Conservation (phyloP, 2,113 vertebrate species). For the Crotophaga sulcirostris region DNA sequence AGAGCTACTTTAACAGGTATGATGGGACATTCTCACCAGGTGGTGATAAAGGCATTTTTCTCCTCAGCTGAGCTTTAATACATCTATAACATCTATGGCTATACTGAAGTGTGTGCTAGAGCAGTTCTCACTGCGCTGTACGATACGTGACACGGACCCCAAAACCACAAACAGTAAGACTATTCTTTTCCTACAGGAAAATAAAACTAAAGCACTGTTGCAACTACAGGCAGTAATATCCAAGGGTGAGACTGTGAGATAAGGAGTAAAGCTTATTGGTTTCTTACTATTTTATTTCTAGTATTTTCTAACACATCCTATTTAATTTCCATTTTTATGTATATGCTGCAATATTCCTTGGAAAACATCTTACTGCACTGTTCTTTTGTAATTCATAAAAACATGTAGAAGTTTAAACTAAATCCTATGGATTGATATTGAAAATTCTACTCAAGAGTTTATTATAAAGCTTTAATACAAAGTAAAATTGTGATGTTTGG, state of each 20-base stretch:
- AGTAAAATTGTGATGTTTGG: not conserved
- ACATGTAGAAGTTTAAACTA: not conserved
- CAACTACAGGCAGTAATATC: not conserved
- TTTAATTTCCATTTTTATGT: not conserved
- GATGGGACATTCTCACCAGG: not conserved
- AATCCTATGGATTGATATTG: not conserved
- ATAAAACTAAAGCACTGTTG: not conserved
- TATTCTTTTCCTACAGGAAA: not conserved
- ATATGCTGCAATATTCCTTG: not conserved
- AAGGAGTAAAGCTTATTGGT: not conserved
- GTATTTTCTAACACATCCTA: not conserved
- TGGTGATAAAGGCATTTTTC: not conserved
- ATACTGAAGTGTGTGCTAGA: fast-evolving
- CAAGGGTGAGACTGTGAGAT: not conserved
- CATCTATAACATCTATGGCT: not conserved
- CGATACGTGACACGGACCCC: not conserved
- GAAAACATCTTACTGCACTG: not conserved
- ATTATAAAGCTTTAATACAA: not conserved
- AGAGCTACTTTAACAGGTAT: not conserved
- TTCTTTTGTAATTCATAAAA: not conserved
- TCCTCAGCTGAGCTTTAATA: not conserved
- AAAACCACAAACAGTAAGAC: not conserved
- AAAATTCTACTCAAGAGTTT: not conserved
- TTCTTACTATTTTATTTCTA: not conserved
- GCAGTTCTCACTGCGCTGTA: not conserved